Evolutionary conservation across 2,113 vertebrate genomes (phyloP).

Genomic region (Bos indicus): DNA sequence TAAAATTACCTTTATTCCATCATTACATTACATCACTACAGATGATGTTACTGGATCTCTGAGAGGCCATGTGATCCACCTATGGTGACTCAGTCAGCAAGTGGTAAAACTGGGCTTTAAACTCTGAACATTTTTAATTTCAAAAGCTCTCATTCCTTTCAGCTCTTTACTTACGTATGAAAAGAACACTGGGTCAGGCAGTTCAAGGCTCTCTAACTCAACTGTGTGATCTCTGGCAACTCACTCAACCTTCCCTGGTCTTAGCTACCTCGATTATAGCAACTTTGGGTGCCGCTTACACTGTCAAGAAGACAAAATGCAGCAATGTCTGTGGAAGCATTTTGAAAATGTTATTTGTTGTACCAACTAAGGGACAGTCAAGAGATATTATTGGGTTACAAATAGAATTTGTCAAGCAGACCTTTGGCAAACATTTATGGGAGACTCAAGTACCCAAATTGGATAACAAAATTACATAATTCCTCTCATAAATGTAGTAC

Average conservation of each 20-base stretch:
- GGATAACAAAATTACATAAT: neutral
- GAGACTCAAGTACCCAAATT: neutral
- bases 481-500: neutral
- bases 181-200: neutral
- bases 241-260: neutral
- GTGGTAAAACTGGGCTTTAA: neutral
- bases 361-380: neutral
- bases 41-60: neutral
- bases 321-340: neutral
- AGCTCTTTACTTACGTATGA: neutral
- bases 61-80: neutral
- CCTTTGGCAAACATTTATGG: neutral
- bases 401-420: neutral
- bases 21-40: neutral
- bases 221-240: neutral
- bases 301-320: neutral
- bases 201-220: neutral
- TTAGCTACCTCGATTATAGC: neutral
- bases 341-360: neutral
- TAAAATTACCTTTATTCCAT: neutral
- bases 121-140: neutral
- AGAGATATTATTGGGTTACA: neutral
- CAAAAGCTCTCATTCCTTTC: neutral
- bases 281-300: neutral
- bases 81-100: neutral